These are phyloP conservation scores for Carassius carassius DNA, from an alignment of 2,113 vertebrate genomes.

Conservation along the genomic window DNA sequence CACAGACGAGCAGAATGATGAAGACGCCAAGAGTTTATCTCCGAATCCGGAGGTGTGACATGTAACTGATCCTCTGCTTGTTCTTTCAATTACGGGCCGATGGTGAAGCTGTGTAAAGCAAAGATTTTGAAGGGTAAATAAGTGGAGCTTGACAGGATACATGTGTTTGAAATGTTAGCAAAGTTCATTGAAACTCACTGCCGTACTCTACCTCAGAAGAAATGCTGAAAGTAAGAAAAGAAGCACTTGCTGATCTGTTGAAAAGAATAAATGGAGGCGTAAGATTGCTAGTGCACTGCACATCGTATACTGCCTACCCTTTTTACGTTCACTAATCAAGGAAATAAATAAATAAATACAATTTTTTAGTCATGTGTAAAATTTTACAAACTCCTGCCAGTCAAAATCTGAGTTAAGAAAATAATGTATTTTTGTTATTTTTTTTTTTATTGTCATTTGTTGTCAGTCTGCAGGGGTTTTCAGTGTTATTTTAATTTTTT, in stretches of 20 bases:
- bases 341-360: background rate
- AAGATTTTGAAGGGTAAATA: constrained; percentile 15
- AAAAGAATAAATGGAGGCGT: background rate
- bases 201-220: background rate
- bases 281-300: background rate
- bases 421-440: background rate
- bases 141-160: constrained; percentile 31
- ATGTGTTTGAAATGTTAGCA: constrained; percentile 22
- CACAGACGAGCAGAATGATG: background rate
- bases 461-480: too few relatives aligned
- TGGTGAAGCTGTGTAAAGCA: constrained; percentile 13
- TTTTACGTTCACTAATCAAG: background rate
- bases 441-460: too few relatives aligned
- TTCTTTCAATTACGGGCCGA: constrained; percentile 44
- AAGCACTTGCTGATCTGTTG: background rate
- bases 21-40: constrained; percentile 24
- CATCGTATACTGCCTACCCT: background rate
- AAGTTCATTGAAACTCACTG: constrained; percentile 2
- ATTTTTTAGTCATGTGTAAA: background rate
- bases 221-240: background rate
- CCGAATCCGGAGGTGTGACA: constrained; percentile 25
- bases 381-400: background rate
- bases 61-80: constrained; percentile 22
- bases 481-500: background rate
- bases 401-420: background rate